Evolutionary conservation across 2,888 invertebrate species (phyloP), one percentile per base, ranked within the genome.

Genomic region (Yponomeuta cagnagella): DNA sequence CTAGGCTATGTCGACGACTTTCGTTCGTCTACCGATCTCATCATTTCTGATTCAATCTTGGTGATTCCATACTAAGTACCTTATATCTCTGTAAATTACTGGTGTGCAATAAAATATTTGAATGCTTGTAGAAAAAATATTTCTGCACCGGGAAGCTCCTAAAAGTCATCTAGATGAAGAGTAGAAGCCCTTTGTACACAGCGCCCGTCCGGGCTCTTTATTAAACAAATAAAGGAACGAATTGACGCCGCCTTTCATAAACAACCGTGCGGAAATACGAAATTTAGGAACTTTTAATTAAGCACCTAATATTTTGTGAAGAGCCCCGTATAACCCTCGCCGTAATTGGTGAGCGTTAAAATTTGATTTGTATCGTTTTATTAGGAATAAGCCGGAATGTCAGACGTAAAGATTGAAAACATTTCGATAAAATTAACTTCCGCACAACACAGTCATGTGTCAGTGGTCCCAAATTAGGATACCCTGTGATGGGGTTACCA

Each of bases 161-260:
- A 15, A 15, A 58, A 58, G 15, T 15, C 1, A 4, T 58, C 0
- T 12, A 3, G 52, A 2, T 58, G 15, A 2, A 58, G 52, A 58
- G 52, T 58, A 58, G 52, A 58, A 15, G 52, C 52, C 52, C 5
- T 15, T 4, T 2, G 52, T 58, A 86, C 84, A 79, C 84, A 83
- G 85, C 78, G 84, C 85, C 79, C 78, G 83, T 83, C 76, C 78
- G 83, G 68, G 30, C 37, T 31, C 88, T 88, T 90, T 90, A 90
- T 88, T 89, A 88, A 88, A 87, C 87, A 87, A 89, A 90, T 88
- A 88, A 90, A 84, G 86, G 86, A 89, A 89, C 87, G 85, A 89
- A 88, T 88, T 83, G 85, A 83, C 81, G 80, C 83, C 80, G 79
- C 84, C 82, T 83, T 82, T 84, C 84, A 82, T 85, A 86, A 88